Base-by-base conservation (phyloP, 1,140 invertebrate species). In the Hyles vespertilio region DNA sequence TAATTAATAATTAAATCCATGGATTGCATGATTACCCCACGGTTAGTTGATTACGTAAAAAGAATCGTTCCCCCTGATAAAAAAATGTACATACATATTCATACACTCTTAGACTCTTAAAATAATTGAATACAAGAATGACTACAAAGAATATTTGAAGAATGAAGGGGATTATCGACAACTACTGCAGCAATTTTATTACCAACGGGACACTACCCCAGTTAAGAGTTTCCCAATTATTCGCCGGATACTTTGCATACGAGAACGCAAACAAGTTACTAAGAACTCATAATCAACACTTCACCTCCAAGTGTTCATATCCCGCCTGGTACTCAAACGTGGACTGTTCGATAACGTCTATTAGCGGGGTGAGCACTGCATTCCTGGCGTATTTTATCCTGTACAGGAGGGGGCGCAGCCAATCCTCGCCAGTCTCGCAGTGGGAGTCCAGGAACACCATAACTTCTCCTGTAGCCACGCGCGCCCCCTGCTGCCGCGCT, bases 371-470 rank as follows among this genome's bases (percentile, higher is more conserved):
- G 36, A 98, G 82, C 10, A 98, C 96, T 3, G 94, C 92, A 1
- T 89, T 92, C 10, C 91, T 87, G 22, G 96, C 94, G 49, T 96
- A 91, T 81, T 95, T 94, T 65, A 98, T 97, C 63, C 96, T 90
- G 56, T 94, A 91, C 36, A 98, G 87, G 11, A 98, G 80, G 1
- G 98, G 98, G 79, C 98, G 94, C 51, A 98, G 90, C 96, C 96
- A 98, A 73, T 93, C 91, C 61, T 89, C 73, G 60, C 92, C 93
- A 3, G 92, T 93, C 91, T 99, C 97, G 89, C 97, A 98, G 84
- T 99, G 98, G 8, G 97, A 95, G 89, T 99, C 98, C 44, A 98
- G 90, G 84, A 98, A 98, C 10, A 98, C 91, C 47, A 99, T 84
- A 32, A 98, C 95, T 81, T 98, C 94, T 0, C 95, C 96, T 5